These are phyloP conservation scores for Helicoverpa assulta DNA, from an alignment of 2,888 invertebrate species.

Conservation along the genomic window DNA sequence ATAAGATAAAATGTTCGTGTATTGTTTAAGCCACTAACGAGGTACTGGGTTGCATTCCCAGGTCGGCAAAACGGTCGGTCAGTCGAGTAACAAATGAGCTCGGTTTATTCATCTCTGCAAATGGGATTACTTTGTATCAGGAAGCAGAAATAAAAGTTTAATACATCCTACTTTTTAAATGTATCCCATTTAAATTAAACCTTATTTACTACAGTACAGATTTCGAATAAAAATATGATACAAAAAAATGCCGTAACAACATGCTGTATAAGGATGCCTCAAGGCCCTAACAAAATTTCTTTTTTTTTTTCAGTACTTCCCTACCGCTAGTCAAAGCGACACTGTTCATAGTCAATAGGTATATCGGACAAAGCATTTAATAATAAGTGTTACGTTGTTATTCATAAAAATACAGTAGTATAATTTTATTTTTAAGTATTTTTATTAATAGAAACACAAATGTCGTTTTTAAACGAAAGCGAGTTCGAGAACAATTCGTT, in stretches of 20 bases:
- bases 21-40: conserved; percentile 51
- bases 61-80: conserved; percentile 35
- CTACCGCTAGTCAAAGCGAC: conserved; percentile 64
- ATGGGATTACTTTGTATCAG: conserved; percentile 34
- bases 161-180: conserved; percentile 13
- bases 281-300: conserved; percentile 60
- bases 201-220: not conserved
- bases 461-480: conserved; percentile 61
- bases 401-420: conserved; percentile 4
- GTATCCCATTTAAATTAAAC: not conserved
- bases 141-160: conserved; percentile 38
- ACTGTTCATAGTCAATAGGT: conserved; percentile 41
- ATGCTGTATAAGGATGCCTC: conserved; percentile 66
- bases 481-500: conserved; percentile 76
- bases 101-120: conserved; percentile 45
- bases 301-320: conserved; percentile 66
- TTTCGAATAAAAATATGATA: not conserved
- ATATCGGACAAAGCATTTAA: conserved; percentile 9
- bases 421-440: conserved; percentile 6
- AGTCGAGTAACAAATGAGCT: conserved; percentile 45
- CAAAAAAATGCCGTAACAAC: conserved; percentile 45
- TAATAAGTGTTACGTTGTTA: conserved; percentile 2
- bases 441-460: conserved; percentile 27
- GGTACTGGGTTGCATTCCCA: conserved; percentile 40
- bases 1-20: conserved; percentile 11